These are phyloP conservation scores for Halcyon leucocephala DNA, from an alignment of 2,797 vertebrate species.

Conservation along the genomic window DNA sequence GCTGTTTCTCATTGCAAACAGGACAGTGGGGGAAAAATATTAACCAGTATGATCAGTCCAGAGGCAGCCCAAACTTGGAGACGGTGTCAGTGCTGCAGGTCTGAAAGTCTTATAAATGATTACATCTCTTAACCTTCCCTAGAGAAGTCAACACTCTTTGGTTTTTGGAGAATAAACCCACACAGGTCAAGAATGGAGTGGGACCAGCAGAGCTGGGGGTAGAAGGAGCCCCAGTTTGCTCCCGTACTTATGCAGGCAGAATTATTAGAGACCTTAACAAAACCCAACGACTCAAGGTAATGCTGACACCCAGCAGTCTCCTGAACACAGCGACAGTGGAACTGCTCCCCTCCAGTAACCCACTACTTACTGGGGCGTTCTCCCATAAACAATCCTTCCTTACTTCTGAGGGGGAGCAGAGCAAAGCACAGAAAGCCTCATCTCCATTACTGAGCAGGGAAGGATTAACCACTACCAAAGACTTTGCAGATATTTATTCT, in stretches of 20 bases:
- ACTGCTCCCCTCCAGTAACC: background rate
- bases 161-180: background rate
- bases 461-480: conserved; percentile 23
- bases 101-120: background rate
- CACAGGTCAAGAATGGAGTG: background rate
- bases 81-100: background rate
- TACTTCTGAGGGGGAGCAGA: background rate
- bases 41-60: background rate
- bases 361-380: background rate
- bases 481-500: conserved; percentile 32
- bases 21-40: background rate
- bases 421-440: background rate
- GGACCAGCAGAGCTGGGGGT: background rate
- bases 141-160: background rate
- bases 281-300: background rate
- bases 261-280: background rate
- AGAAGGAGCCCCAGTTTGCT: background rate
- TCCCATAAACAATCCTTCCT: background rate
- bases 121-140: background rate
- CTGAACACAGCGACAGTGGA: background rate
- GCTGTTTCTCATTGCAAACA: background rate
- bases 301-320: background rate
- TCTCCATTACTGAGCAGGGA: background rate
- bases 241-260: background rate
- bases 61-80: background rate